Evolutionary conservation across 2,888 invertebrate species (phyloP).

Genomic region (Cheilosia scutellata): DNA sequence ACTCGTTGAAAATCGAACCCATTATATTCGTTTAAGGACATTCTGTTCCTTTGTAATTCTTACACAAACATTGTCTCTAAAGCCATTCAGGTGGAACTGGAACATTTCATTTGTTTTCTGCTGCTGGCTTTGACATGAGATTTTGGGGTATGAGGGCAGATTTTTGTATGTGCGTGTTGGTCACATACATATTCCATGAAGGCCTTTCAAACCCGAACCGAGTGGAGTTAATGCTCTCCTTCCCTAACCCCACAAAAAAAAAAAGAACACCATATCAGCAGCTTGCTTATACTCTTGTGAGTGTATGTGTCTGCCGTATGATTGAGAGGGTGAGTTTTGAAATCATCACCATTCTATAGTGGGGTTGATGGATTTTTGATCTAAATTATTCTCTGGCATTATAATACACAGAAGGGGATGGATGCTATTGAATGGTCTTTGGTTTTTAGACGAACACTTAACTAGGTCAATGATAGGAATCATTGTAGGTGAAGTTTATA

Average conservation of each 20-base stretch:
- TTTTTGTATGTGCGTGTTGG: not conserved
- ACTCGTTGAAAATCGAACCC: constrained; percentile 42
- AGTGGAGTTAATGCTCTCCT: not conserved
- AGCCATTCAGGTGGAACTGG: constrained; percentile 25
- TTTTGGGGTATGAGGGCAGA: not conserved
- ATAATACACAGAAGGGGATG: not conserved
- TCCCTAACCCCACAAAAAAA: not conserved
- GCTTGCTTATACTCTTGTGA: not conserved
- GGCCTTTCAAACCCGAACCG: constrained; percentile 1
- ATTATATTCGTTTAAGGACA: constrained; percentile 50
- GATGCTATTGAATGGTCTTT: not conserved
- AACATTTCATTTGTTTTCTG: constrained; percentile 37
- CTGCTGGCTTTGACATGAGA: constrained; percentile 39
- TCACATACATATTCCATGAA: constrained; percentile 38
- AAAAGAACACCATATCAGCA: constrained; percentile 40
- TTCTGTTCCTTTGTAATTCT: constrained; percentile 41
- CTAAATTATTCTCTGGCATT: constrained; percentile 43
- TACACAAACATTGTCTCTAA: constrained; percentile 47
- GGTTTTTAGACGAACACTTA: not conserved
- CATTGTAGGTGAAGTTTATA: constrained; percentile 1
- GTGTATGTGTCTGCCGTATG: not conserved
- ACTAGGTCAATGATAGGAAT: constrained; percentile 29
- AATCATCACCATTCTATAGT: constrained; percentile 7
- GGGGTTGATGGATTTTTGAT: constrained; percentile 46
- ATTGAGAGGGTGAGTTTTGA: not conserved